phyloP scores from a whole-genome alignment of 2,797 vertebrate species.

The Phataginus tricuspis region DNA sequence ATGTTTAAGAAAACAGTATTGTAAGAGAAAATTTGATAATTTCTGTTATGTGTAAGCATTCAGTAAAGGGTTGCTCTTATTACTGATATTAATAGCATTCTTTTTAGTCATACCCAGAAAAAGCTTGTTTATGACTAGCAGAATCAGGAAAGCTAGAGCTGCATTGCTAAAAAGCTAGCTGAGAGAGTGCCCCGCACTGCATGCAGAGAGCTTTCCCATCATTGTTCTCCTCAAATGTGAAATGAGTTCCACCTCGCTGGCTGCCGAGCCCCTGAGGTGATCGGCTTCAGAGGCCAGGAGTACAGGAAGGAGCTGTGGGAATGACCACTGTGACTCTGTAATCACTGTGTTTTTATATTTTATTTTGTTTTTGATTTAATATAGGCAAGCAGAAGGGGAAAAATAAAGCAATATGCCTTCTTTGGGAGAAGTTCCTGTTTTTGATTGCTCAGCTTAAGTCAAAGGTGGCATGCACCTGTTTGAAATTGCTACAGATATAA shows the following conservation, averaged over 20 bases:
- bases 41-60: background rate
- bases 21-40: background rate
- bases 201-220: slow-evolving; percentile 57
- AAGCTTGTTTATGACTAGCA: background rate
- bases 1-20: background rate
- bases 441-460: background rate
- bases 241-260: slow-evolving; percentile 70
- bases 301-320: background rate
- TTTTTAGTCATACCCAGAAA: background rate
- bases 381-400: background rate
- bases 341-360: background rate
- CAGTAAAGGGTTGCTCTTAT: background rate
- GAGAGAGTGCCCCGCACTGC: background rate
- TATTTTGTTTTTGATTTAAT: background rate
- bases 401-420: background rate
- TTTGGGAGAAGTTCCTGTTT: background rate
- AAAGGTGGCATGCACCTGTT: background rate
- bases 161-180: slow-evolving; percentile 48
- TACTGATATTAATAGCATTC: background rate
- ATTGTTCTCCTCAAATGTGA: slow-evolving; percentile 68
- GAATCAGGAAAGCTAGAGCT: background rate
- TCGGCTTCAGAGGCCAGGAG: background rate
- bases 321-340: background rate
- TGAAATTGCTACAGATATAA: background rate
- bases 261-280: background rate